A percentile compares a stretch with the other conserved stretches of the same genome.
phyloP scores from a whole-genome alignment of 2,113 vertebrate genomes.

The Mellivora capensis region DNA sequence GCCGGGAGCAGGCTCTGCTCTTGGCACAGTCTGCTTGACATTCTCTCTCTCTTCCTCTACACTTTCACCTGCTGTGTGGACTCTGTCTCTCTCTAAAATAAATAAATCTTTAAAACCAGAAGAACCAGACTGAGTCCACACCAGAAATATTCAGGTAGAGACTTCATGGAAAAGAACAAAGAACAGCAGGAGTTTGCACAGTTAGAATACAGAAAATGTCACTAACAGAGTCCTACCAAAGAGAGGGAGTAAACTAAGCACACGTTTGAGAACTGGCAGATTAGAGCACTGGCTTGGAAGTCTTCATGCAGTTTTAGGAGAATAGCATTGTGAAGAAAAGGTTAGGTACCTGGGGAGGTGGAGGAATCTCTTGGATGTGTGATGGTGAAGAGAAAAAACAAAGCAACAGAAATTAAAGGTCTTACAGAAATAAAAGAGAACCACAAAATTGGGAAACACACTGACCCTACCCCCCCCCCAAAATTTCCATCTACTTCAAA shows the following conservation, averaged over 20 bases:
- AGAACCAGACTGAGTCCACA: not conserved
- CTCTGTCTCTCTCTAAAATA: too few relatives aligned
- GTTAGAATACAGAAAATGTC: not conserved
- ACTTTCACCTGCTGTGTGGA: too few relatives aligned
- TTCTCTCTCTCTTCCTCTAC: too few relatives aligned
- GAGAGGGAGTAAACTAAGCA: not conserved
- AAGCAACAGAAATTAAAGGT: not conserved
- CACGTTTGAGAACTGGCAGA: not conserved
- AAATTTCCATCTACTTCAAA: not conserved
- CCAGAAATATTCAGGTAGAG: not conserved
- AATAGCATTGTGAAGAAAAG: not conserved
- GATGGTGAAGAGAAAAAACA: not conserved
- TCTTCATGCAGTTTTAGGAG: not conserved
- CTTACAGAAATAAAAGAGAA: not conserved
- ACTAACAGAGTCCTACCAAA: not conserved
- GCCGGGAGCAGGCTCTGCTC: too few relatives aligned
- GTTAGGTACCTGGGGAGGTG: not conserved
- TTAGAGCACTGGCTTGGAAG: not conserved
- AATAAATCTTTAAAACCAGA: too few relatives aligned
- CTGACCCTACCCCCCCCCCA: too few relatives aligned
- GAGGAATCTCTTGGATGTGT: not conserved
- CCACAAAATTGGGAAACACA: not conserved
- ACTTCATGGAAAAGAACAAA: not conserved
- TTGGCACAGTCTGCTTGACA: too few relatives aligned
- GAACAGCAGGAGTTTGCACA: not conserved